phyloP scores from a whole-genome alignment of 2,888 invertebrate species.

The Scaptomyza cyrtandrae region DNA sequence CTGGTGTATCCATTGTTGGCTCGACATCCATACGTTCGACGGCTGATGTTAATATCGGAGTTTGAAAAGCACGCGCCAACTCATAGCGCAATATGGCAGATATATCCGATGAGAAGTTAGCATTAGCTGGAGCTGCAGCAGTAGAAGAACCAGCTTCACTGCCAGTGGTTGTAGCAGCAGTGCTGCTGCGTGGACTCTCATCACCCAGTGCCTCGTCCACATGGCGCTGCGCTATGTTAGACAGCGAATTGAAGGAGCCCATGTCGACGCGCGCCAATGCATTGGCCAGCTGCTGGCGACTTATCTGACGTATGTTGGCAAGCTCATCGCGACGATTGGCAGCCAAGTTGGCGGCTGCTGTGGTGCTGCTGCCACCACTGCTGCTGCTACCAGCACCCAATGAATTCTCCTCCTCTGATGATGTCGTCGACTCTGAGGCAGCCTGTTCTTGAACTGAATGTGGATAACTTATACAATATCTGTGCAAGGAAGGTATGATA shows the following conservation, averaged over 20 bases:
- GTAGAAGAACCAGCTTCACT: neutral
- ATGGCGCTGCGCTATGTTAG: slow-evolving; percentile 84
- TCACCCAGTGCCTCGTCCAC: slow-evolving; percentile 66
- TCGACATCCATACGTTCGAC: slow-evolving; percentile 63
- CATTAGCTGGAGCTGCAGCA: slow-evolving; percentile 1
- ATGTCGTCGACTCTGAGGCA: slow-evolving; percentile 83
- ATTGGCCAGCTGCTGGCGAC: slow-evolving; percentile 82
- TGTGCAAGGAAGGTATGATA: neutral
- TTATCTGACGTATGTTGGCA: slow-evolving; percentile 83
- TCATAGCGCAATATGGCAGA: slow-evolving; percentile 93
- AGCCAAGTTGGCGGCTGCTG: slow-evolving; percentile 58
- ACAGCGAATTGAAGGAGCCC: slow-evolving; percentile 82
- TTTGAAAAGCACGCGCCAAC: slow-evolving; percentile 62
- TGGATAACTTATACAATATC: neutral
- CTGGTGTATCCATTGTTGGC: neutral
- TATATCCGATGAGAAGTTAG: slow-evolving; percentile 89
- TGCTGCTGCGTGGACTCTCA: slow-evolving; percentile 51
- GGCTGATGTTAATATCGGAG: slow-evolving; percentile 11
- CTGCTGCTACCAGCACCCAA: slow-evolving; percentile 78
- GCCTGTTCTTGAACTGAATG: slow-evolving; percentile 79
- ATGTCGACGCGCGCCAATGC: slow-evolving; percentile 82
- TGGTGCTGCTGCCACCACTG: slow-evolving; percentile 64
- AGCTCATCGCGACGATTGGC: slow-evolving; percentile 73
- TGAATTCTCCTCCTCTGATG: slow-evolving; percentile 84
- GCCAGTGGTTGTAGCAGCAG: slow-evolving; percentile 7